Evolutionary conservation across 1,140 invertebrate species (phyloP).

Genomic region (Diorhabda elongata): DNA sequence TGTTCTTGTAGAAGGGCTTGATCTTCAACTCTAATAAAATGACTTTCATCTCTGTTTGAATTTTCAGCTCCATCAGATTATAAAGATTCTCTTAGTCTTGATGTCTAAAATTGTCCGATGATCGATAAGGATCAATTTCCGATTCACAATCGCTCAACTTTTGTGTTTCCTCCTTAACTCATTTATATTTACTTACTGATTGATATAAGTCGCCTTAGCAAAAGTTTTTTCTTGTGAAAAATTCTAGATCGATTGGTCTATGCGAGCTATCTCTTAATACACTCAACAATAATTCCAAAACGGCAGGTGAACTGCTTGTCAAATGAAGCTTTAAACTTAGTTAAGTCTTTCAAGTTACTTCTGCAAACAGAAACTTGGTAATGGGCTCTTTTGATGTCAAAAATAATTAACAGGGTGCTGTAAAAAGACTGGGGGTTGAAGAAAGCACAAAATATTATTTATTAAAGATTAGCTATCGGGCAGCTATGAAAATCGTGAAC

Average conservation of each 20-base stretch:
- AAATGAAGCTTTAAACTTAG: constrained; percentile 8
- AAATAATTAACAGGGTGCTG: background rate
- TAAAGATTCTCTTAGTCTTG: too few species aligned
- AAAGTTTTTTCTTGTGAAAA: background rate
- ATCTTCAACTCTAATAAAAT: too few species aligned
- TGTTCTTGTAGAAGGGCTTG: too few species aligned
- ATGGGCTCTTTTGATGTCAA: background rate
- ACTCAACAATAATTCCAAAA: background rate
- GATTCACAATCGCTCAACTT: too few species aligned
- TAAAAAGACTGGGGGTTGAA: background rate
- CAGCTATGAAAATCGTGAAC: background rate
- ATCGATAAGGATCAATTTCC: too few species aligned
- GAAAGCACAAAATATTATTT: background rate
- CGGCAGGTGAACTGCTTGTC: constrained; percentile 5
- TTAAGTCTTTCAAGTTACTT: constrained; percentile 5
- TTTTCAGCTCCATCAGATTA: too few species aligned
- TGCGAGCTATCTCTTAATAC: background rate
- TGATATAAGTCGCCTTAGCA: too few species aligned
- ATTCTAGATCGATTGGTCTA: background rate
- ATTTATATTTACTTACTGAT: too few species aligned
- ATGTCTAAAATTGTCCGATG: too few species aligned
- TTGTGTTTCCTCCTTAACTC: too few species aligned
- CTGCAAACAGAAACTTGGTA: background rate
- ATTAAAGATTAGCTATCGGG: background rate
- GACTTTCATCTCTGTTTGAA: too few species aligned